Conservation (phyloP, 1,140 invertebrate genomes). For the Globodera ellingtonae region DNA sequence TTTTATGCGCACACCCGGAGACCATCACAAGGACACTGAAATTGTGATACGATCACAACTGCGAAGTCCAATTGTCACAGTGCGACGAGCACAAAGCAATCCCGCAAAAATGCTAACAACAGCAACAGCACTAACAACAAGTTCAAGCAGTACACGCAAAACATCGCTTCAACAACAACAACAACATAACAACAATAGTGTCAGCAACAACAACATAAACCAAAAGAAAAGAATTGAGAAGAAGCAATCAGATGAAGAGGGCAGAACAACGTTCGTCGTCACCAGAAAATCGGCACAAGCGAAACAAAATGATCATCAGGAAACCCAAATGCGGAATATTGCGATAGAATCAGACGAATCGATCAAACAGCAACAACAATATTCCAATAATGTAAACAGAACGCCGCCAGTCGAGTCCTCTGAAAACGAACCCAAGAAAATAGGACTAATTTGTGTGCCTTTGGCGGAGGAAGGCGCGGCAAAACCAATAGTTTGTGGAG, state of each 20-base stretch:
- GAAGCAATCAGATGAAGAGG: not conserved
- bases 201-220: not conserved
- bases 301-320: not conserved
- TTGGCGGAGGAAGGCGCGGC: not conserved
- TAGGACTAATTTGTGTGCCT: no score
- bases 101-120: conserved; percentile 2
- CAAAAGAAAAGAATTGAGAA: not conserved
- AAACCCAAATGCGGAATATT: not conserved
- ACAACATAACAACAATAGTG: not conserved
- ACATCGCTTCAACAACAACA: not conserved
- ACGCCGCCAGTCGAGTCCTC: not conserved
- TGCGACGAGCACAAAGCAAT: not conserved
- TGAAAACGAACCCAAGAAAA: not conserved
- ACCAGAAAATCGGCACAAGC: not conserved
- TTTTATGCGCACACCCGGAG: not conserved
- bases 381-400: not conserved
- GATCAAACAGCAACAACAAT: not conserved
- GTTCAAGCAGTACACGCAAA: not conserved
- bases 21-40: not conserved
- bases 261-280: not conserved
- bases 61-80: not conserved
- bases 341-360: not conserved
- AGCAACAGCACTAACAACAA: not conserved
- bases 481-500: not conserved
- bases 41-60: not conserved